Conservation (phyloP, 2,888 invertebrate species). For the Andricus quercusramuli region DNA sequence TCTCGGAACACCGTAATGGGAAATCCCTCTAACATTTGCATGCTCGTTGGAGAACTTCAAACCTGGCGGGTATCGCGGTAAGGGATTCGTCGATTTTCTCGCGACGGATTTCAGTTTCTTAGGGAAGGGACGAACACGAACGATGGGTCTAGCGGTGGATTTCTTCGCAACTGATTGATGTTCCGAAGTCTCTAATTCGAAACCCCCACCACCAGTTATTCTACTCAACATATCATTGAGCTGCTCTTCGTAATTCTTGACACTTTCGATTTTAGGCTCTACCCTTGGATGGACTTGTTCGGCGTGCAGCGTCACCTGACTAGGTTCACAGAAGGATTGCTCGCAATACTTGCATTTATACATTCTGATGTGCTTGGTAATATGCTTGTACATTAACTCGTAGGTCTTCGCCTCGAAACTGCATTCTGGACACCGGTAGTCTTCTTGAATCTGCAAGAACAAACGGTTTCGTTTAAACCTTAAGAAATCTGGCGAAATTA, state of each 20-base stretch:
- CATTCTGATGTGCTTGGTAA: constrained; percentile 77
- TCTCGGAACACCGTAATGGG: constrained; percentile 80
- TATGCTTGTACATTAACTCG: constrained; percentile 75
- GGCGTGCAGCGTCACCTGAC: constrained; percentile 69
- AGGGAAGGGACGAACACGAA: constrained; percentile 50
- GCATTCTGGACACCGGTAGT: constrained; percentile 77
- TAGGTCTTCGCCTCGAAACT: constrained; percentile 68
- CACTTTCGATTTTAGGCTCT: constrained; percentile 66
- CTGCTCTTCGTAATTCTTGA: constrained; percentile 58
- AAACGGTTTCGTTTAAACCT: constrained; percentile 47
- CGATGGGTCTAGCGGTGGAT: constrained; percentile 75
- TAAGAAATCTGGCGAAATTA: background rate
- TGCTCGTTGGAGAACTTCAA: constrained; percentile 55
- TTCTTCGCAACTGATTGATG: constrained; percentile 75
- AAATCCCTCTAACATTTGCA: constrained; percentile 66
- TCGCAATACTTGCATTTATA: constrained; percentile 78
- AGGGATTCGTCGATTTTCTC: constrained; percentile 80
- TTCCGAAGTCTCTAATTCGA: constrained; percentile 29
- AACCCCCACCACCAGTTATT: constrained; percentile 45
- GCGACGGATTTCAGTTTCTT: constrained; percentile 70
- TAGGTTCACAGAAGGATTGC: constrained; percentile 67
- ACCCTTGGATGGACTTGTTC: constrained; percentile 67
- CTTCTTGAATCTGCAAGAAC: constrained; percentile 25
- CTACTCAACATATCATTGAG: constrained; percentile 63
- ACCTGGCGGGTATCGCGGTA: constrained; percentile 63